A percentile compares a stretch with the other conserved stretches of the same genome.
These are phyloP conservation scores for Leptinotarsa juncta DNA, from an alignment of 2,888 invertebrate species.

Conservation along the genomic window DNA sequence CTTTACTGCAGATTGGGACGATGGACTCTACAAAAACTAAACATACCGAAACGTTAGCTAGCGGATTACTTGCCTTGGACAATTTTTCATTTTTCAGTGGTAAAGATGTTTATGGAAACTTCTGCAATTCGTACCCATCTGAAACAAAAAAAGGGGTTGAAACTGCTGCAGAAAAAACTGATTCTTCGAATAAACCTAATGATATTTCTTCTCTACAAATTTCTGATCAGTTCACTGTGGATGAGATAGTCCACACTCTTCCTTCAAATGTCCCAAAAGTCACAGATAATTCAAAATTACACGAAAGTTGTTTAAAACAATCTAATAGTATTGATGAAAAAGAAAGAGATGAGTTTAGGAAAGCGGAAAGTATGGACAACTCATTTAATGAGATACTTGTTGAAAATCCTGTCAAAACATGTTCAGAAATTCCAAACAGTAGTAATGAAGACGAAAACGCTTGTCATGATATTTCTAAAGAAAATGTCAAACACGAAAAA, in stretches of 20 bases:
- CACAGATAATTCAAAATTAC: background rate
- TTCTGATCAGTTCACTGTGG: conserved; percentile 1
- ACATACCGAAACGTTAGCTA: conserved; percentile 56
- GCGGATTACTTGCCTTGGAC: conserved; percentile 61
- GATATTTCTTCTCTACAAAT: background rate
- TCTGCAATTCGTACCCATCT: conserved; percentile 46
- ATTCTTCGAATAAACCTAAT: background rate
- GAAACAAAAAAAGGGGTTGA: background rate
- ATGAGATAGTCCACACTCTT: background rate
- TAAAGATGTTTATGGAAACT: conserved; percentile 56
- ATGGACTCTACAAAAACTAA: conserved; percentile 61
- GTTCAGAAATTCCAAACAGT: background rate
- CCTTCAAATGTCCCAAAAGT: background rate
- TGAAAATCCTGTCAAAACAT: background rate
- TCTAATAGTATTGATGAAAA: background rate
- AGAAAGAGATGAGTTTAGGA: background rate
- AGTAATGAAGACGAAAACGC: background rate
- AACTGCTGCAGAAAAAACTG: background rate
- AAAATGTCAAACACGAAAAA: background rate
- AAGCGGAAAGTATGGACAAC: background rate
- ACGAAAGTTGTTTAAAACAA: background rate
- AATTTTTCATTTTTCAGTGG: conserved; percentile 62
- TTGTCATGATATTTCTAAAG: background rate
- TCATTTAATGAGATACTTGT: background rate
- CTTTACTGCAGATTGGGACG: conserved; percentile 67